phyloP scores from a whole-genome alignment of 2,888 invertebrate species.

The Dendrolimus pini region DNA sequence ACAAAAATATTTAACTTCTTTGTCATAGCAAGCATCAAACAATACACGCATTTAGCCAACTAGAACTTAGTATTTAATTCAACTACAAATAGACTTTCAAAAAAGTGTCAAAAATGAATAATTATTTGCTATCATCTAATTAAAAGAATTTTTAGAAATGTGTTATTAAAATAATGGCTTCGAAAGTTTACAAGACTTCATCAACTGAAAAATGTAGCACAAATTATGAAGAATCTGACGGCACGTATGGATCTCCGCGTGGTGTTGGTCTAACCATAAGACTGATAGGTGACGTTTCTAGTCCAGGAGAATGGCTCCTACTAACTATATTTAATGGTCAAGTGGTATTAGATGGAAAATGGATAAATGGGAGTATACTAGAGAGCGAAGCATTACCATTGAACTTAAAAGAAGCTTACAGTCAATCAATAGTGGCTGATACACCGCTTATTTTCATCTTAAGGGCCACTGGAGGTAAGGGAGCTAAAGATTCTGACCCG shows the following conservation, averaged over 20 bases:
- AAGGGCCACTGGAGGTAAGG: slow-evolving; percentile 36
- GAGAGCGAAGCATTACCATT: slow-evolving; percentile 27
- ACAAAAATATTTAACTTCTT: no score
- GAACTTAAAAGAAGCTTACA: slow-evolving; percentile 34
- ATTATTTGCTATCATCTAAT: no score
- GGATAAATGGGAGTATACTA: slow-evolving; percentile 28
- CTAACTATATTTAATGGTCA: slow-evolving; percentile 38
- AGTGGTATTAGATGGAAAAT: slow-evolving; percentile 37
- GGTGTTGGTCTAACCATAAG: slow-evolving; percentile 26
- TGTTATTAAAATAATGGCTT: background rate
- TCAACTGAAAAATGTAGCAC: slow-evolving; percentile 24
- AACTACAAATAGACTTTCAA: no score
- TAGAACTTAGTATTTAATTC: no score
- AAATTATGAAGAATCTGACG: slow-evolving; percentile 24
- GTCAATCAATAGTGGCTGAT: slow-evolving; percentile 34
- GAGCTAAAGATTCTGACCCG: slow-evolving; percentile 45
- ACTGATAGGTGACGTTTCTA: slow-evolving; percentile 32
- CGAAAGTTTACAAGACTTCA: background rate
- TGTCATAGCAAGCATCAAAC: no score
- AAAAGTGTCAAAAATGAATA: no score
- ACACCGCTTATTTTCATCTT: slow-evolving; percentile 51
- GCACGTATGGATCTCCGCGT: slow-evolving; percentile 21
- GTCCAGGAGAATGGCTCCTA: slow-evolving; percentile 36
- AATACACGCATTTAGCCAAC: no score
- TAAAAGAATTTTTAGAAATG: no score